phyloP scores from a whole-genome alignment of 2,888 invertebrate genomes.

The Pristionchus entomophagus region DNA sequence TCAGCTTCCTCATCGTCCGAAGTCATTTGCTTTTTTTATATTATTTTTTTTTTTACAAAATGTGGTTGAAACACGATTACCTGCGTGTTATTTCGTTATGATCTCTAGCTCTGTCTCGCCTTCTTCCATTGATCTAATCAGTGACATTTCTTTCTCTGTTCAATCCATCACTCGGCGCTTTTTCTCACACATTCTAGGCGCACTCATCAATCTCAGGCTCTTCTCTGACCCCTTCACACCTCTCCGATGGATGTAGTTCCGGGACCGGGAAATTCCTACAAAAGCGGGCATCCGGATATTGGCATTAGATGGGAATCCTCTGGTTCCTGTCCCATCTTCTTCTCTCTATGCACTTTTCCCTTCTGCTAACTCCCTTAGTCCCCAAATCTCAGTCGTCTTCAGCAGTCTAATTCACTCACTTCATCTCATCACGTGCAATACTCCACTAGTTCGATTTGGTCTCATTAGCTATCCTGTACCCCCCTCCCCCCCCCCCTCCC shows the following conservation, averaged over 20 bases:
- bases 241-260: not conserved
- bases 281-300: not conserved
- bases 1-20: conserved; percentile 19
- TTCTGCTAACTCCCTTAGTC: not conserved
- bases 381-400: not conserved
- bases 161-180: conserved; percentile 38
- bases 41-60: not conserved
- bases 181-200: not conserved
- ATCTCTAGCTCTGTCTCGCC: no score
- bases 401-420: not conserved
- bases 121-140: conserved; percentile 20
- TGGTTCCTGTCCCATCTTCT: not conserved
- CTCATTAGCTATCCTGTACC: no score
- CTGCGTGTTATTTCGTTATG: no score
- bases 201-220: not conserved
- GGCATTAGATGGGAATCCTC: not conserved
- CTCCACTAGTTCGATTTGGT: no score
- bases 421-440: not conserved
- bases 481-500: no score
- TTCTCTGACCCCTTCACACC: conserved; percentile 16
- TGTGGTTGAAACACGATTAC: not conserved
- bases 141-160: conserved; percentile 1
- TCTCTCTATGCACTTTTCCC: not conserved
- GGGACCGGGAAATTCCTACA: not conserved
- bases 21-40: not conserved